Evolutionary conservation across 2,113 vertebrate species (phyloP).

Genomic region (Tachuris rubrigastra): DNA sequence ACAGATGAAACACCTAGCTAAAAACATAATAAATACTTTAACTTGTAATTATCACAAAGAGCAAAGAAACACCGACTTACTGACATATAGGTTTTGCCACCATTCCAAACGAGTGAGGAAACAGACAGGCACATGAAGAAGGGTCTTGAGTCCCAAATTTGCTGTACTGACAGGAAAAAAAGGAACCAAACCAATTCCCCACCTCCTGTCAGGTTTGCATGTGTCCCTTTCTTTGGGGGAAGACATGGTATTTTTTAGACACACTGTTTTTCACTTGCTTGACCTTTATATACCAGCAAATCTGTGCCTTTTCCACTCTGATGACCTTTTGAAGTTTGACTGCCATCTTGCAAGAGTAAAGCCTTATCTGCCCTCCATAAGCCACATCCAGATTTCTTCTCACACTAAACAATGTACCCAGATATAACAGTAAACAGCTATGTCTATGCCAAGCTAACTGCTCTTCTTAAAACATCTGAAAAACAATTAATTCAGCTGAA

Average conservation of each 20-base stretch:
- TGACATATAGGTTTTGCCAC: not conserved
- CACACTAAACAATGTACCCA: accelerated
- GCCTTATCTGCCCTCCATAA: not conserved
- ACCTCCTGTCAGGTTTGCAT: not conserved
- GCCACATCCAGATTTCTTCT: not conserved
- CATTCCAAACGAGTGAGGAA: not conserved
- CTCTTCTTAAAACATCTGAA: not conserved
- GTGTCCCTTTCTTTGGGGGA: not conserved
- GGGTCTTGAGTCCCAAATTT: not conserved
- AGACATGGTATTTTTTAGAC: not conserved
- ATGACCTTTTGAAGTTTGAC: not conserved
- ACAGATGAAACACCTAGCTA: not conserved
- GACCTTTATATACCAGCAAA: not conserved
- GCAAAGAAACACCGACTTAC: not conserved
- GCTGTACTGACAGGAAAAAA: not conserved
- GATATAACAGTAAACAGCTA: not conserved
- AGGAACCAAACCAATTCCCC: not conserved
- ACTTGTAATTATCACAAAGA: not conserved
- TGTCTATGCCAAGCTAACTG: not conserved
- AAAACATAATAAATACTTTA: not conserved
- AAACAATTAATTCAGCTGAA: not conserved
- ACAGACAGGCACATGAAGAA: not conserved
- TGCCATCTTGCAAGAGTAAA: not conserved
- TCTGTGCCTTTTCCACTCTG: not conserved
- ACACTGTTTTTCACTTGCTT: not conserved